Percentiles rank a stretch among this genome's conserved stretches.
phyloP scores from a whole-genome alignment of 1,140 invertebrate genomes.

The Asobara japonica region DNA sequence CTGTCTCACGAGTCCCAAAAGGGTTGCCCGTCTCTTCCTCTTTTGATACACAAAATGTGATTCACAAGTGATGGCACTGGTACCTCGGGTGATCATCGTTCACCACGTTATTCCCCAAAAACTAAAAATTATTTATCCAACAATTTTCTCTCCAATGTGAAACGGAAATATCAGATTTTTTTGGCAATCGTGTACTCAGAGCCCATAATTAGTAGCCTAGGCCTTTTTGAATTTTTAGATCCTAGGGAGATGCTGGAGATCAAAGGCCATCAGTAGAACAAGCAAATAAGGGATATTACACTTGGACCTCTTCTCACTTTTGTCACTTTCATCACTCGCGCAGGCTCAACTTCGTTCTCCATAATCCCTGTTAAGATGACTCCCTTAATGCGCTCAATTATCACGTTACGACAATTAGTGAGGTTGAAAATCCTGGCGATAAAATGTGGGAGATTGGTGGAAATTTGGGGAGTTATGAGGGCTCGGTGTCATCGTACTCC shows the following conservation, averaged over 20 bases:
- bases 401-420: too few species aligned
- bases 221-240: too few species aligned
- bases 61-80: background rate
- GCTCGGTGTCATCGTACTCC: too few species aligned
- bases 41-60: constrained; percentile 6
- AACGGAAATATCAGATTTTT: background rate
- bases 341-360: constrained; percentile 25
- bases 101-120: background rate
- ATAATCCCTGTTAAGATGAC: too few species aligned
- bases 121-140: background rate
- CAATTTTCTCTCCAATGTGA: background rate
- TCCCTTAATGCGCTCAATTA: background rate
- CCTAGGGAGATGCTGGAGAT: too few species aligned
- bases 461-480: too few species aligned
- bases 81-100: constrained; percentile 16
- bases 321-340: constrained; percentile 21
- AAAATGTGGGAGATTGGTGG: too few species aligned
- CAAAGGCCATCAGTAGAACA: too few species aligned
- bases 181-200: too few species aligned
- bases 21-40: constrained; percentile 6
- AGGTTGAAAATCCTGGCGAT: too few species aligned
- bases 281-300: too few species aligned
- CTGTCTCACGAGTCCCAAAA: constrained; percentile 1
- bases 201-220: too few species aligned
- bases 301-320: background rate